These are phyloP conservation scores for Congeria kusceri DNA, from an alignment of 2,888 invertebrate genomes.

Conservation along the genomic window DNA sequence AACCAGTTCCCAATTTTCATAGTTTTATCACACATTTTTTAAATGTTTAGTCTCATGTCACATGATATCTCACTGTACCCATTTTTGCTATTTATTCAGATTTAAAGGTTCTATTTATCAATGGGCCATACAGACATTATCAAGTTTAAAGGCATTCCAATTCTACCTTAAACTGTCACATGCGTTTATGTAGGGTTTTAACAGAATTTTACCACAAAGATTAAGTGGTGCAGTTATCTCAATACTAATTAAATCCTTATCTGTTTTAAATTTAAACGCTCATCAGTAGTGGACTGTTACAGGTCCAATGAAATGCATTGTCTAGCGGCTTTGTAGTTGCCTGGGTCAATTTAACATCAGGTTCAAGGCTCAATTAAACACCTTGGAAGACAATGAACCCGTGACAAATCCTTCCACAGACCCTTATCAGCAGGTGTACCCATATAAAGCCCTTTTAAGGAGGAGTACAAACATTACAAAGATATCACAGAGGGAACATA, in stretches of 20 bases:
- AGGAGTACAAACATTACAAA: too few relatives aligned
- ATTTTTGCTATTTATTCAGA: not conserved
- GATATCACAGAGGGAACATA: too few relatives aligned
- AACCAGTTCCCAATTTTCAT: not conserved
- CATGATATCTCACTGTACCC: not conserved
- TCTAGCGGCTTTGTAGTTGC: not conserved
- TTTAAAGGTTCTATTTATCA: conserved; percentile 7
- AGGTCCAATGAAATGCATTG: not conserved
- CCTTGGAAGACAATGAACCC: not conserved
- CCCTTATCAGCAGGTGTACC: too few relatives aligned
- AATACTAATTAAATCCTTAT: conserved; percentile 38
- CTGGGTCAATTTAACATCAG: conserved; percentile 5
- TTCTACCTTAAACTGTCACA: conserved; percentile 8
- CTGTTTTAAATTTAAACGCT: conserved; percentile 3
- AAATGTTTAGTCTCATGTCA: not conserved
- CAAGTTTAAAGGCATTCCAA: conserved; percentile 2
- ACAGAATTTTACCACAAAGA: not conserved
- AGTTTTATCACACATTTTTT: not conserved
- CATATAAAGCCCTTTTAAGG: too few relatives aligned
- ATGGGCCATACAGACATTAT: conserved; percentile 2
- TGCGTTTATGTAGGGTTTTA: conserved; percentile 1
- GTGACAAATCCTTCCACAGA: not conserved
- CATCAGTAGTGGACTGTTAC: not conserved
- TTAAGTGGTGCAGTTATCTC: conserved; percentile 2
- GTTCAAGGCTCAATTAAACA: conserved; percentile 1